Percentiles rank a stretch among this genome's conserved stretches.
These are phyloP conservation scores for Ictalurus furcatus DNA, from an alignment of 2,113 vertebrate genomes.

Conservation along the genomic window DNA sequence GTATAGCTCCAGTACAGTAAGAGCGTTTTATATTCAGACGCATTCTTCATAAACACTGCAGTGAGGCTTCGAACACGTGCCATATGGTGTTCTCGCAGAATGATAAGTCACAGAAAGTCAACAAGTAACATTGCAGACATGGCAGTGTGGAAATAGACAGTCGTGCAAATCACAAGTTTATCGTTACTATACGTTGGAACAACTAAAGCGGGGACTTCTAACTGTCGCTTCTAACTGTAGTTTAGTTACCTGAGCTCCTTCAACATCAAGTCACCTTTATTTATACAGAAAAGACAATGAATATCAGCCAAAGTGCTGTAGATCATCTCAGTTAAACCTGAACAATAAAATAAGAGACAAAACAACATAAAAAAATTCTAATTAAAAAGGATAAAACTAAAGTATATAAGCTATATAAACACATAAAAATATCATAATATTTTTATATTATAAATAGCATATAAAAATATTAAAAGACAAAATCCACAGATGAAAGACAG, in stretches of 20 bases:
- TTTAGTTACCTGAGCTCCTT: too few relatives aligned
- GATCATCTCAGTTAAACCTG: background rate
- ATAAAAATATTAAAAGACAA: background rate
- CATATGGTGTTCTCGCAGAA: background rate
- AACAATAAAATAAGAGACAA: background rate
- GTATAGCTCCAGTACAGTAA: background rate
- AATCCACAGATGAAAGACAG: background rate
- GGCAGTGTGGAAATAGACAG: background rate
- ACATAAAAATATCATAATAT: too few relatives aligned
- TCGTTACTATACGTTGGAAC: background rate
- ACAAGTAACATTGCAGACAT: background rate
- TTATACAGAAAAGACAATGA: background rate
- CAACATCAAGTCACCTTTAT: background rate
- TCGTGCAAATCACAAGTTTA: background rate
- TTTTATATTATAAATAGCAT: too few relatives aligned
- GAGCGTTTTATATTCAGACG: background rate
- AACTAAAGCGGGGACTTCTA: background rate
- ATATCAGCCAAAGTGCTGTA: background rate
- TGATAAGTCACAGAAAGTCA: background rate
- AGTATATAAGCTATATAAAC: background rate
- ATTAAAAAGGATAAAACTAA: background rate
- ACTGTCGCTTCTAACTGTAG: too few relatives aligned
- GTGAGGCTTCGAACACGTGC: background rate
- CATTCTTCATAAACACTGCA: background rate
- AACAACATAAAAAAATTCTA: background rate